phyloP scores from a whole-genome alignment of 2,888 invertebrate species.

The Caenorhabditis virilis region DNA sequence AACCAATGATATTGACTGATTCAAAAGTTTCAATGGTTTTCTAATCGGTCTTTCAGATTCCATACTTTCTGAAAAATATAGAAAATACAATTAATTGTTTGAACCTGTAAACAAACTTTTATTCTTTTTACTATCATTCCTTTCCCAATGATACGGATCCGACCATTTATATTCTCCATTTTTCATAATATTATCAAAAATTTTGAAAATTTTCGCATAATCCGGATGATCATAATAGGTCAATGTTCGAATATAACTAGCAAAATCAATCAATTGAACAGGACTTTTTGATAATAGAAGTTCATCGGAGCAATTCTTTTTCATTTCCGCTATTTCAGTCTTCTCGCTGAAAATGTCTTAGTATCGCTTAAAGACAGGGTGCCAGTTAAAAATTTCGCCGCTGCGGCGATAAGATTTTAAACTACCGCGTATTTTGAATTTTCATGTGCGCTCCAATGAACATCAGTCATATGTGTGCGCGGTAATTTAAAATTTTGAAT shows the following conservation, averaged over 20 bases:
- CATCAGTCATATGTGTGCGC: too few species aligned
- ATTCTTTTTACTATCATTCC: neutral
- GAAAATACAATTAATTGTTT: neutral
- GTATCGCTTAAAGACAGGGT: too few species aligned
- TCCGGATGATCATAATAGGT: slow-evolving; percentile 46
- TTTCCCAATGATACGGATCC: slow-evolving; percentile 47
- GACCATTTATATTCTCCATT: slow-evolving; percentile 39
- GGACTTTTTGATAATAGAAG: slow-evolving; percentile 39
- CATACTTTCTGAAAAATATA: neutral
- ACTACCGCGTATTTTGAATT: too few species aligned
- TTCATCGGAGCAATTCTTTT: slow-evolving; percentile 26
- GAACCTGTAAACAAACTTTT: neutral
- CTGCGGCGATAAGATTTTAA: too few species aligned
- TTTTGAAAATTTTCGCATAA: slow-evolving; percentile 38
- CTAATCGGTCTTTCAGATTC: too few species aligned
- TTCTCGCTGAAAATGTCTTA: slow-evolving; percentile 30
- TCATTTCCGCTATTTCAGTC: slow-evolving; percentile 37
- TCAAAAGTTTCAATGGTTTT: too few species aligned
- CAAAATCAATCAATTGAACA: slow-evolving; percentile 34
- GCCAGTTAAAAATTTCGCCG: too few species aligned
- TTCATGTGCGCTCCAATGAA: too few species aligned
- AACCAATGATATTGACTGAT: too few species aligned
- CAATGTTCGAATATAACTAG: slow-evolving; percentile 12
- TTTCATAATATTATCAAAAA: slow-evolving; percentile 36
- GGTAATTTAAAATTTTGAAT: too few species aligned